These are phyloP conservation scores for Nemoura dubitans DNA, from an alignment of 2,888 invertebrate species.

Conservation along the genomic window DNA sequence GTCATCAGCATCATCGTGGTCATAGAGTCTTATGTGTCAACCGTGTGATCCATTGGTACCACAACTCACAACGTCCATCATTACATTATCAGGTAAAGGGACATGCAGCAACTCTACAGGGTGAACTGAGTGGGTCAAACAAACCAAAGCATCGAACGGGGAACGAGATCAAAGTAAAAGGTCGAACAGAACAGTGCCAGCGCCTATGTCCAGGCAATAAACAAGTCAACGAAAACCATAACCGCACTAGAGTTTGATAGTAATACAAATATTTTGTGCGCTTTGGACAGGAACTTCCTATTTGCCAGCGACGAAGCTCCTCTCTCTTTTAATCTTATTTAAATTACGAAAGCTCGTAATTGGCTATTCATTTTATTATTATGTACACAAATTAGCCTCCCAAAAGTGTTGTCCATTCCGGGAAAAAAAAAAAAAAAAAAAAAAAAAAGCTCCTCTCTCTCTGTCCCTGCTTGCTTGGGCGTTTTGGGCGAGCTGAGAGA, in stretches of 20 bases:
- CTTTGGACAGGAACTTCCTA: slow-evolving; percentile 50
- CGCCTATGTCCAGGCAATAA: slow-evolving; percentile 51
- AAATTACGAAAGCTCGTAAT: too few species aligned
- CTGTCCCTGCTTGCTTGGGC: neutral
- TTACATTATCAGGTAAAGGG: slow-evolving; percentile 22
- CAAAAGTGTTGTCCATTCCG: too few species aligned
- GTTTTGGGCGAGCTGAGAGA: slow-evolving; percentile 21
- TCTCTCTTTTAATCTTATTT: too few species aligned
- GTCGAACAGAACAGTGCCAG: slow-evolving; percentile 47
- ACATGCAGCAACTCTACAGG: slow-evolving; percentile 45
- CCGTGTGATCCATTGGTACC: slow-evolving; percentile 4
- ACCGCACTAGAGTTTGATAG: slow-evolving; percentile 48
- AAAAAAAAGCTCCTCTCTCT: neutral
- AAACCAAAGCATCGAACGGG: slow-evolving; percentile 41
- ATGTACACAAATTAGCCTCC: too few species aligned
- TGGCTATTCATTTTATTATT: too few species aligned
- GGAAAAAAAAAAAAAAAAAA: too few species aligned
- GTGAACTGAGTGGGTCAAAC: slow-evolving; percentile 38
- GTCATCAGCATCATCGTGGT: slow-evolving; percentile 1
- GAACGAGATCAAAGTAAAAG: slow-evolving; percentile 31
- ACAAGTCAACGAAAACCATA: slow-evolving; percentile 51
- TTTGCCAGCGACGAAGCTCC: slow-evolving; percentile 46
- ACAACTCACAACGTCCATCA: slow-evolving; percentile 12
- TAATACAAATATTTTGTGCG: slow-evolving; percentile 20
- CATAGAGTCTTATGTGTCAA: slow-evolving; percentile 7